phyloP scores from a whole-genome alignment of 2,797 vertebrate genomes.

The Enoplosus armatus region DNA sequence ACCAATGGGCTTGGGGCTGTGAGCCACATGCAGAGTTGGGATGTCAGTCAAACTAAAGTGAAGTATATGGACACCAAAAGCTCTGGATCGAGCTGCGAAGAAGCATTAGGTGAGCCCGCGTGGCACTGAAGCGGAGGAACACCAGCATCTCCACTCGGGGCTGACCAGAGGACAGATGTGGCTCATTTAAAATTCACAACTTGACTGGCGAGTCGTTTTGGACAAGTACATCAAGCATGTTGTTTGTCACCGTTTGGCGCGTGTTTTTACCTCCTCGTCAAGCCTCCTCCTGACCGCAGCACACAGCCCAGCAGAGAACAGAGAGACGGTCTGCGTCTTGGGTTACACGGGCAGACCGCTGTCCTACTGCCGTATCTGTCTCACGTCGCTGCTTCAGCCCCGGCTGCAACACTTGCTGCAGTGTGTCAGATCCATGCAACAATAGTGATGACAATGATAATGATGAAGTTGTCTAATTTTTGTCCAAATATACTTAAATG shows the following conservation, averaged over 20 bases:
- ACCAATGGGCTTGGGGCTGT: neutral
- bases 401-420: slow-evolving; percentile 47
- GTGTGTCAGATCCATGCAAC: too few species aligned
- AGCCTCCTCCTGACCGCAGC: neutral
- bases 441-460: too few species aligned
- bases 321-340: slow-evolving; percentile 6
- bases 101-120: neutral
- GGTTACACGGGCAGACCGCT: slow-evolving; percentile 10
- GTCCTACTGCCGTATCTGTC: slow-evolving; percentile 19
- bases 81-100: too few species aligned
- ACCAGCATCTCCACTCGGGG: neutral
- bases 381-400: slow-evolving; percentile 24
- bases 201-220: neutral
- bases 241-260: neutral
- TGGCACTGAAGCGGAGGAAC: neutral
- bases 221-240: slow-evolving; percentile 1
- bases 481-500: too few species aligned
- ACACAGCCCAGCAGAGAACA: neutral
- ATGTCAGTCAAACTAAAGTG: neutral
- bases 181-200: slow-evolving; percentile 4
- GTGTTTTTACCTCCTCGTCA: neutral
- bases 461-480: too few species aligned
- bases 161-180: neutral
- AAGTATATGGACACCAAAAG: neutral
- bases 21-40: neutral